Conservation (phyloP, 2,888 invertebrate genomes). For the Lasioglossum oenotherae region DNA sequence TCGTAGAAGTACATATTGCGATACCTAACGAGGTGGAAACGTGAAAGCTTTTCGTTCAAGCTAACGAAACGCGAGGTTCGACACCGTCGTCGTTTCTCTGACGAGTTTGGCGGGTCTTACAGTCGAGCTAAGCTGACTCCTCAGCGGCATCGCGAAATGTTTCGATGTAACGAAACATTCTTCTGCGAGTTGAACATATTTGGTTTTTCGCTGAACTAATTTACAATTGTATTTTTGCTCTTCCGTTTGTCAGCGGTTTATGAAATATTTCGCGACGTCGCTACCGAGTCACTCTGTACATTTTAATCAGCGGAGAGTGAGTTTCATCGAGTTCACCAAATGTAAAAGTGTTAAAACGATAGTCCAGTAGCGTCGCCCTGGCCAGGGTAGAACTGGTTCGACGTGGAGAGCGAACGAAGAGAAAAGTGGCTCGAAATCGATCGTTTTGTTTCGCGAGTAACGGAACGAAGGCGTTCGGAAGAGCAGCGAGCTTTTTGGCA, state of each 20-base stretch:
- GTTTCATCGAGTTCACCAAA: constrained; percentile 15
- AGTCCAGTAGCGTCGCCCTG: not conserved
- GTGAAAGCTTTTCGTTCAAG: not conserved
- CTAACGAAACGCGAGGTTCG: not conserved
- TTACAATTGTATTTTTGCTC: not conserved
- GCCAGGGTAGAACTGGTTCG: not conserved
- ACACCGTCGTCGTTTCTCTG: not conserved
- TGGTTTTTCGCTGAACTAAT: not conserved
- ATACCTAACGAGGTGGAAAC: not conserved
- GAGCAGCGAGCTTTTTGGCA: not conserved
- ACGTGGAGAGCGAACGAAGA: not conserved
- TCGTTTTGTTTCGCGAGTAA: not conserved
- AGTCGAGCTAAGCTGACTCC: not conserved
- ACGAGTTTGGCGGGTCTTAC: not conserved
- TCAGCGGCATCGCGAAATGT: not conserved
- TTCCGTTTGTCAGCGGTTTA: too few relatives aligned
- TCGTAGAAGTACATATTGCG: not conserved
- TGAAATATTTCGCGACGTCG: not conserved
- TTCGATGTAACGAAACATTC: not conserved
- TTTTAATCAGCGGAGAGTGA: not conserved
- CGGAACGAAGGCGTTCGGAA: not conserved
- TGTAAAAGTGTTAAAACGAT: not conserved
- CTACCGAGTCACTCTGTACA: not conserved
- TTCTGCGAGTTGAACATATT: not conserved
- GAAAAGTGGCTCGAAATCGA: not conserved